These are phyloP conservation scores for Malurus elegans DNA, from an alignment of 2,113 vertebrate species.

Conservation along the genomic window DNA sequence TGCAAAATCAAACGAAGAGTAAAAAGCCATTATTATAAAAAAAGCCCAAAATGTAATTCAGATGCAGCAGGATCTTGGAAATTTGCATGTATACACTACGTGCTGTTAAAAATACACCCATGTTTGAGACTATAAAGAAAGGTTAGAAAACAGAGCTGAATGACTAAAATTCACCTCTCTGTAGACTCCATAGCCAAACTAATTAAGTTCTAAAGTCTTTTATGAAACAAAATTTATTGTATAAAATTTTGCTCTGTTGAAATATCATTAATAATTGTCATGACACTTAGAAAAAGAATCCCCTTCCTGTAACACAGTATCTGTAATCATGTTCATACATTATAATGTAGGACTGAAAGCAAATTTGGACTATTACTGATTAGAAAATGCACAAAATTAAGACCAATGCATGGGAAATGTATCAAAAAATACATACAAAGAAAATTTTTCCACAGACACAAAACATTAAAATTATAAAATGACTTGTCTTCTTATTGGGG, in stretches of 20 bases:
- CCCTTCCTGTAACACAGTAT: neutral
- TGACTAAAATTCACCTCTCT: neutral
- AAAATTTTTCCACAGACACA: neutral
- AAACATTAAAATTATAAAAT: neutral
- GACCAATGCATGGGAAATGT: rapidly evolving
- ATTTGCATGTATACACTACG: neutral
- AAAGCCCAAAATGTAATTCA: neutral
- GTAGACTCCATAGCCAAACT: neutral
- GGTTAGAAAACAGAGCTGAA: neutral
- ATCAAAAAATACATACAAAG: neutral
- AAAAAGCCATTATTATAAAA: neutral
- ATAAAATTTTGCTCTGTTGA: neutral
- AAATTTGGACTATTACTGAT: neutral
- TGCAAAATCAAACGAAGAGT: neutral
- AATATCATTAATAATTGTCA: neutral
- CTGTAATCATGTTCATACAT: neutral
- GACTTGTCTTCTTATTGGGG: neutral
- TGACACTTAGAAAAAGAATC: neutral
- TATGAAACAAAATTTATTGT: neutral
- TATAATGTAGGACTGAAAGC: neutral
- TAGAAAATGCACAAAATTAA: neutral
- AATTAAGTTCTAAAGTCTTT: neutral
- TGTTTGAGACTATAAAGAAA: neutral
- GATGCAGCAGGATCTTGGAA: neutral
- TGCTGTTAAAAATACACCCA: neutral